phyloP scores from a whole-genome alignment of 23 tunicate genomes.

The Aplidium turbinatum region DNA sequence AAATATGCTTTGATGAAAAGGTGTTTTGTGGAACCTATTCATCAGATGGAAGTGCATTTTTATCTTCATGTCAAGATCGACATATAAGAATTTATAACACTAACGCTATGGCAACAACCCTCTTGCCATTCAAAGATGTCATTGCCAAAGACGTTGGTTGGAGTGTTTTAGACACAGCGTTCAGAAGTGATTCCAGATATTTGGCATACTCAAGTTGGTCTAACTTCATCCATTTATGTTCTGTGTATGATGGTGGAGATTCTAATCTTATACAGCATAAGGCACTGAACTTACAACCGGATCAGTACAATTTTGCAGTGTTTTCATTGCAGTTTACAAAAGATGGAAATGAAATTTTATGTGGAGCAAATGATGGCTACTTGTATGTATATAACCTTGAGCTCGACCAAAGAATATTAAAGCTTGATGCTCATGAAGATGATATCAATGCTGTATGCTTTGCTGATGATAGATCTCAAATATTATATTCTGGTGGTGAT shows the following conservation, averaged over 20 bases:
- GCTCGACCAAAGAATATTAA: conserved; percentile 30
- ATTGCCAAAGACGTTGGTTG: conserved; percentile 70
- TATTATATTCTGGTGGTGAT: conserved; percentile 80
- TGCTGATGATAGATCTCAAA: conserved; percentile 72
- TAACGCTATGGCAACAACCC: neutral
- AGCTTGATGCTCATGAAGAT: conserved; percentile 84
- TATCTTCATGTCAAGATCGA: conserved; percentile 83
- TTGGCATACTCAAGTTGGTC: conserved; percentile 85
- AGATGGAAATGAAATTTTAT: conserved; percentile 52
- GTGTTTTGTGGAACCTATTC: conserved; percentile 77
- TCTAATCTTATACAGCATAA: conserved; percentile 24
- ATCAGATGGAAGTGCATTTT: conserved; percentile 45
- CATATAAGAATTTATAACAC: conserved; percentile 48
- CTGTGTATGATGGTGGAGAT: conserved; percentile 65
- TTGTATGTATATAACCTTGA: conserved; percentile 56
- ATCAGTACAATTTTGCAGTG: conserved; percentile 56
- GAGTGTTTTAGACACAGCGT: conserved; percentile 71
- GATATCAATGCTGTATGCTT: conserved; percentile 76
- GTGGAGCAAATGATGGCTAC: conserved; percentile 67
- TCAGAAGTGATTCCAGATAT: conserved; percentile 58
- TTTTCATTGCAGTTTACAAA: conserved; percentile 68
- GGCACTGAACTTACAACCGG: conserved; percentile 43
- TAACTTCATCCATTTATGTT: conserved; percentile 52
- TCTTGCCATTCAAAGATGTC: conserved; percentile 47
- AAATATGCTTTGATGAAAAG: conserved; percentile 36